Conservation (phyloP, 2,888 invertebrate genomes). For the Bugulina stolonifera region DNA sequence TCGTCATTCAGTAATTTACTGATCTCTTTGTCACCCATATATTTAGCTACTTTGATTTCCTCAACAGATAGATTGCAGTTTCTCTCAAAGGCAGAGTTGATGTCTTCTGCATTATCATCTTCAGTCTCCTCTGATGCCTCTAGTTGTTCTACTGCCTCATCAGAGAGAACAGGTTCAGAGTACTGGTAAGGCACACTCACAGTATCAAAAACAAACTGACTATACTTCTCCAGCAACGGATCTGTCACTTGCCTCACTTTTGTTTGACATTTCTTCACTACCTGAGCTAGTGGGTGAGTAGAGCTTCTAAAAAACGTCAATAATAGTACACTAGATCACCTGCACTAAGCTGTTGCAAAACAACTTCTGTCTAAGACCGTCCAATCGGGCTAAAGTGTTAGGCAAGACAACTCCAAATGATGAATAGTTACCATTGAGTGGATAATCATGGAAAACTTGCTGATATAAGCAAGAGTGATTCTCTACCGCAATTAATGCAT, state of each 20-base stretch:
- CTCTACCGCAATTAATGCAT: no score
- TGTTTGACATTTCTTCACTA: background rate
- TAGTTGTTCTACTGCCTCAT: background rate
- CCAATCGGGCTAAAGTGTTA: no score
- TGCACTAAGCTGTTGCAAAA: no score
- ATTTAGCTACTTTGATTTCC: background rate
- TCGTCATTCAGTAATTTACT: slow-evolving; percentile 2
- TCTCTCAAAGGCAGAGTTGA: background rate
- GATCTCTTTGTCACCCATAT: slow-evolving; percentile 10
- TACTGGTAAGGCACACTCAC: background rate
- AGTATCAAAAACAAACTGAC: background rate
- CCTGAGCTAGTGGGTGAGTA: background rate
- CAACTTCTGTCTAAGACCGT: no score
- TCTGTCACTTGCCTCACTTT: background rate
- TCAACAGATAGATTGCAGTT: slow-evolving; percentile 14
- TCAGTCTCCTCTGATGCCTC: background rate
- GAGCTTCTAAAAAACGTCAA: background rate
- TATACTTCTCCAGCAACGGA: background rate
- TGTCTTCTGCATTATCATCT: background rate
- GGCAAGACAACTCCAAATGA: no score
- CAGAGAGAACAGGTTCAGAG: background rate
- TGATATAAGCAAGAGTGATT: no score
- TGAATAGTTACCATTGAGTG: no score
- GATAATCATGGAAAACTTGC: no score
- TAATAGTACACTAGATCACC: no score